A percentile compares a stretch with the other conserved stretches of the same genome.
phyloP scores from a whole-genome alignment of 2,888 invertebrate species.

The Pristionchus entomophagus region DNA sequence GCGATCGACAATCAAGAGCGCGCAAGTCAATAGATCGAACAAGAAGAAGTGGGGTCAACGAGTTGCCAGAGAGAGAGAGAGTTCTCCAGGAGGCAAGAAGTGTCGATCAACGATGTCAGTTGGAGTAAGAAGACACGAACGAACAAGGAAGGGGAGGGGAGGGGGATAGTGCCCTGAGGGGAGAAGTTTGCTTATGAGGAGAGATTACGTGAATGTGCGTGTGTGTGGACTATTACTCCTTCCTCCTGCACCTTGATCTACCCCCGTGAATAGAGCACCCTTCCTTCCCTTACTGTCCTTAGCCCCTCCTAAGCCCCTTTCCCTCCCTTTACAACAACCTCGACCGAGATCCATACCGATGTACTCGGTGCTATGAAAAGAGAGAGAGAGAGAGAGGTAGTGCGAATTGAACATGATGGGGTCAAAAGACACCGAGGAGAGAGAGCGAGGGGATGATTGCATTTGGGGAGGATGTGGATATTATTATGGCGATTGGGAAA shows the following conservation, averaged over 20 bases:
- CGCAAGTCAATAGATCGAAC: background rate
- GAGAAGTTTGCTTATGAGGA: slow-evolving; percentile 11
- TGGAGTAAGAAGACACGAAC: slow-evolving; percentile 1
- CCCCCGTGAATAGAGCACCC: too few species aligned
- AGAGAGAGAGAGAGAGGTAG: background rate
- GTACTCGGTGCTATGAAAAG: background rate
- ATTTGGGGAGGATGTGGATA: slow-evolving; percentile 20
- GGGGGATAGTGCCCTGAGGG: too few species aligned
- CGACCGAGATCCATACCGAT: slow-evolving; percentile 23
- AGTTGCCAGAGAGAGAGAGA: background rate
- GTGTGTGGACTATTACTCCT: slow-evolving; percentile 23
- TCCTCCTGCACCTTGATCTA: background rate
- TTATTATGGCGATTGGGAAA: slow-evolving; percentile 11
- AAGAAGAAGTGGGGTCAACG: background rate
- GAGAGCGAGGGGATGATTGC: slow-evolving; percentile 13
- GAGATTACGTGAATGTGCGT: background rate
- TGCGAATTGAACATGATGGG: slow-evolving; percentile 24
- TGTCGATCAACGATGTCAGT: background rate
- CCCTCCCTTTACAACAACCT: too few species aligned
- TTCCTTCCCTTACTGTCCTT: background rate
- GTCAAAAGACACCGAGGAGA: background rate
- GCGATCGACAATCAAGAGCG: background rate
- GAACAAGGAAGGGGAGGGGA: background rate
- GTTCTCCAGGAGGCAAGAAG: background rate
- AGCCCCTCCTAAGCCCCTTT: background rate